These are phyloP conservation scores for Zosterops hypoxanthus DNA, from an alignment of 2,113 vertebrate genomes.

Conservation along the genomic window DNA sequence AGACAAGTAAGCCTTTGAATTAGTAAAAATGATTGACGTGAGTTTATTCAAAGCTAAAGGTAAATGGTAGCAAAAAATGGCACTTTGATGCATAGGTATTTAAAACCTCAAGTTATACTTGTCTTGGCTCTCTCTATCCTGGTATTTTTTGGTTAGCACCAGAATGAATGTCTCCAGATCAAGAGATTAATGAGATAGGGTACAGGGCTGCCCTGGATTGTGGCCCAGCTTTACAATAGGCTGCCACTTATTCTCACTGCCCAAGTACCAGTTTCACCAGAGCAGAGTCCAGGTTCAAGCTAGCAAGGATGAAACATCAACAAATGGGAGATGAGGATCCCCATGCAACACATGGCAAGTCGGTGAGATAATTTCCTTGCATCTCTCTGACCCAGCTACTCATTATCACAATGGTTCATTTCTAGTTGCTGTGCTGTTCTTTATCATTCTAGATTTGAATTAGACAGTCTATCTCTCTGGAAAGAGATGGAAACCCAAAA, in stretches of 20 bases:
- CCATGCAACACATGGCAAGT: background rate
- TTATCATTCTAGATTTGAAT: background rate
- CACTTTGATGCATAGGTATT: background rate
- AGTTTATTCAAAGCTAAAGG: slow-evolving; percentile 55
- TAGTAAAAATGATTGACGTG: slow-evolving; percentile 59
- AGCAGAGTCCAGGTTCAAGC: background rate
- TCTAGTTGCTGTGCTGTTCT: background rate
- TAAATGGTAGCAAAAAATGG: slow-evolving; percentile 9
- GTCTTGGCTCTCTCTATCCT: background rate
- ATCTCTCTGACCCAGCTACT: background rate
- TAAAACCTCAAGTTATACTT: background rate
- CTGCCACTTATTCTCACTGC: background rate
- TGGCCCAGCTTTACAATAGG: background rate
- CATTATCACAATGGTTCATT: background rate
- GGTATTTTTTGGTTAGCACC: background rate
- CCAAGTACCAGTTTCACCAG: background rate
- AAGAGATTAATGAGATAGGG: background rate
- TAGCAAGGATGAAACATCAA: background rate
- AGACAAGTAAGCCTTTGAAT: slow-evolving; percentile 51
- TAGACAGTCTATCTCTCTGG: background rate
- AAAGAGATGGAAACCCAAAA: background rate
- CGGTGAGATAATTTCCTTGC: background rate
- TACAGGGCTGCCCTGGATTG: background rate
- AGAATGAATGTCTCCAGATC: background rate
- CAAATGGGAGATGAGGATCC: background rate